These are phyloP conservation scores for Yponomeuta sedellus DNA, from an alignment of 2,888 invertebrate species.

Conservation along the genomic window DNA sequence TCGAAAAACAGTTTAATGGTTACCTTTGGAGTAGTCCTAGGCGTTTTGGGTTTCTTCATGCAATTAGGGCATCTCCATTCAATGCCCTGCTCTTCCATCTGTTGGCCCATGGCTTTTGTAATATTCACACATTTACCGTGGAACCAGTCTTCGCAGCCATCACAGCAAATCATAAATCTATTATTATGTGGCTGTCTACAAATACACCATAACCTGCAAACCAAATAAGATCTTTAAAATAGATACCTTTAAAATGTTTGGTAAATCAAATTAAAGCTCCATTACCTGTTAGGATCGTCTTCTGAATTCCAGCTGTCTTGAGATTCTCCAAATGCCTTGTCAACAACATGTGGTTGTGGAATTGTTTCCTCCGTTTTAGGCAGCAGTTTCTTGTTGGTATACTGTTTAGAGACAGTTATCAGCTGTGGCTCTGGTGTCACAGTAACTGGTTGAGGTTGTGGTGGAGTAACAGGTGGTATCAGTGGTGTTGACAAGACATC, in stretches of 20 bases:
- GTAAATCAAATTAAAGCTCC: neutral
- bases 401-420: constrained; percentile 52
- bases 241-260: neutral
- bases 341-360: constrained; percentile 34
- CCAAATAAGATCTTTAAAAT: neutral
- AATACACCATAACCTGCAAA: constrained; percentile 90
- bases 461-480: constrained; percentile 24
- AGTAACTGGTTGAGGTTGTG: constrained; percentile 25
- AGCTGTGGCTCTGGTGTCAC: constrained; percentile 28
- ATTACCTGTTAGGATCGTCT: constrained; percentile 88
- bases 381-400: constrained; percentile 51
- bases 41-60: constrained; percentile 71
- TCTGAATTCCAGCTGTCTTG: constrained; percentile 87
- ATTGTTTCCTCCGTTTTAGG: constrained; percentile 45
- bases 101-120: constrained; percentile 91
- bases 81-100: constrained; percentile 92
- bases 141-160: constrained; percentile 97
- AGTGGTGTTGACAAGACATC: constrained; percentile 25
- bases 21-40: constrained; percentile 44
- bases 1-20: constrained; percentile 16
- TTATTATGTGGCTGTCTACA: constrained; percentile 97
- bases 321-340: constrained; percentile 72
- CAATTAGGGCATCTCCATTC: constrained; percentile 95
- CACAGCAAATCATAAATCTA: constrained; percentile 98
- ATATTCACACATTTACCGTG: constrained; percentile 98